Conservation (phyloP, 2,888 invertebrate species). For the Anticlea derivata region DNA sequence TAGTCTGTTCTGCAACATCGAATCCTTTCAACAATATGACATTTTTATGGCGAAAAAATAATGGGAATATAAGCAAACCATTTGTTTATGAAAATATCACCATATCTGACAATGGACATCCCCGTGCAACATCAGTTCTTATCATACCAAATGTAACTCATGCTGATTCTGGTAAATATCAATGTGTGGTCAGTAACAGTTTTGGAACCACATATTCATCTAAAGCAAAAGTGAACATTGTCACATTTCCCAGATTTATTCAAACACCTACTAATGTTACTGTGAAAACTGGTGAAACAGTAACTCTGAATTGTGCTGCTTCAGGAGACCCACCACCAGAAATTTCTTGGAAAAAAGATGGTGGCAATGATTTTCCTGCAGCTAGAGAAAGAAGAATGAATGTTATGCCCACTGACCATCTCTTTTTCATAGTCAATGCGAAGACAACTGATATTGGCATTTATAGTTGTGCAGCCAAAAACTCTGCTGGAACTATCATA, state of each 20-base stretch:
- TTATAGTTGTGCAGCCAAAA: constrained; percentile 96
- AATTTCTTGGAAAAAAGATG: constrained; percentile 95
- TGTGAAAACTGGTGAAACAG: constrained; percentile 92
- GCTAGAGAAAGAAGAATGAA: constrained; percentile 96
- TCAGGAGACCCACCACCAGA: constrained; percentile 94
- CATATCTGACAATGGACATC: constrained; percentile 81
- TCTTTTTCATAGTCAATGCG: constrained; percentile 96
- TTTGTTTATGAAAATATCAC: constrained; percentile 75
- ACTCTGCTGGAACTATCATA: constrained; percentile 93
- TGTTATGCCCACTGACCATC: constrained; percentile 95
- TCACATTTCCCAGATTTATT: constrained; percentile 93
- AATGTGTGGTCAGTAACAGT: constrained; percentile 95
- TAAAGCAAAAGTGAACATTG: constrained; percentile 93
- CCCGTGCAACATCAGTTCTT: constrained; percentile 88
- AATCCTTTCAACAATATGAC: constrained; percentile 89
- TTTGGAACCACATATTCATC: constrained; percentile 95
- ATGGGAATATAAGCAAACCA: constrained; percentile 80
- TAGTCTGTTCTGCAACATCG: constrained; percentile 92
- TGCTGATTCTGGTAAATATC: constrained; percentile 94
- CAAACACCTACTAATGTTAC: constrained; percentile 94
- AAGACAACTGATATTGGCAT: constrained; percentile 95
- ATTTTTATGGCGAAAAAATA: constrained; percentile 95
- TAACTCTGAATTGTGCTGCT: constrained; percentile 95
- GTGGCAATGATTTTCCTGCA: constrained; percentile 97
- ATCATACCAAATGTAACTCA: constrained; percentile 90